Base-by-base conservation (phyloP, 2,888 invertebrate genomes). In the Ophion ellenae region DNA sequence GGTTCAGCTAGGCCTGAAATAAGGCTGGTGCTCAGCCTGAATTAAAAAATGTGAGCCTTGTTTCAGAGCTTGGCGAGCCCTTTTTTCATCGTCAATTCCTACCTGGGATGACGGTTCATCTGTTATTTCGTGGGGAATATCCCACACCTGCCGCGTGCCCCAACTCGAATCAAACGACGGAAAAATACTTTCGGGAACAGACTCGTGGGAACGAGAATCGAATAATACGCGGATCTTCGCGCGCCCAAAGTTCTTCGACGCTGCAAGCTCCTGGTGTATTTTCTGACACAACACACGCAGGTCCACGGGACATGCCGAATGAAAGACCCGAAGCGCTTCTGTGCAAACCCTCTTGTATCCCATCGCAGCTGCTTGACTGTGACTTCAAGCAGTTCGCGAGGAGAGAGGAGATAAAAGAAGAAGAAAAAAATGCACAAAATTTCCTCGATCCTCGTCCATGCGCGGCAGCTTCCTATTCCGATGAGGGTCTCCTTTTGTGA, bases 341-440 rank as follows among this genome's bases (percentile, higher is more conserved):
- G 64, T 36, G 24, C 4, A 64, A 32, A 67, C 70, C 24, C 61
- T 63, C 53, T 67, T 59, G 67, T 67, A 66, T 69, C 10, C 53
- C 17, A 61, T 45, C 76, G 53, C 53, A 86, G 74, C 83, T 81
- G 86, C 70, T 14, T 28, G 77, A 70, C 40, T 83, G 64, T 73
- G 83, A 87, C 73, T 85, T 82, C 64, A 67, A 73, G 45, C 63
- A 70, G 81, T 86, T 87, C 73, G 74, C 63, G 20, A 71, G 64
- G 69, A 76, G 36, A 80, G 79, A 80, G 9, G 4, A 32, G 28
- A 32, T 4, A 32, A 64, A 36, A 69, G 14, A 14, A 32, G 61
- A 14, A 57, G 61, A 14, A 57, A 74, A 81, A 77, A 59, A 76
- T 86, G 53, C 45, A 57, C 77, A n/a, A 20, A 47, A 81, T 75